Evolutionary conservation across 2,888 invertebrate species (phyloP).

Genomic region (Netelia melanura): DNA sequence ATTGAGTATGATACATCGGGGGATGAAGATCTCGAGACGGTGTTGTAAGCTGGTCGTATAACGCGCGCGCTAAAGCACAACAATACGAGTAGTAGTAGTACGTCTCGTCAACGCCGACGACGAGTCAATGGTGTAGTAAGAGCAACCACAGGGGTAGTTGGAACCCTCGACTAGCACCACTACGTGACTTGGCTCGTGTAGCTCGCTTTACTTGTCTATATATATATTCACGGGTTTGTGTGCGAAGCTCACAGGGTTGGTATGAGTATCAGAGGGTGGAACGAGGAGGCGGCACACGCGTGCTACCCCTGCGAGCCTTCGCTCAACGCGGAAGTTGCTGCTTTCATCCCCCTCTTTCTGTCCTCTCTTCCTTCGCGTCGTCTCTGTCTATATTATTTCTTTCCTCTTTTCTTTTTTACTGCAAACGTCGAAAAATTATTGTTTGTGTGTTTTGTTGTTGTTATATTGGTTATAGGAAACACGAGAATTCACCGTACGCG

Average conservation of each 20-base stretch:
- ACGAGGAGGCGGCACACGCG: conserved; percentile 47
- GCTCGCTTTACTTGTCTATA: neutral
- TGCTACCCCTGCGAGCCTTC: conserved; percentile 49
- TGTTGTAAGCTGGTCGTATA: neutral
- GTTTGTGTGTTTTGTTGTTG: neutral
- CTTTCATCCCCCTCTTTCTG: conserved; percentile 22
- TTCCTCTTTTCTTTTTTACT: conserved; percentile 9
- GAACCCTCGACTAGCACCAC: conserved; percentile 44
- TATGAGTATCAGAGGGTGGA: conserved; percentile 33
- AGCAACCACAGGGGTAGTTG: conserved; percentile 63
- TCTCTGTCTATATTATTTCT: neutral
- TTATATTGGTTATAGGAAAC: conserved; percentile 5
- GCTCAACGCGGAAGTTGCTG: conserved; percentile 51
- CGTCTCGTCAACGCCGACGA: conserved; percentile 63
- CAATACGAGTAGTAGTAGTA: conserved; percentile 39
- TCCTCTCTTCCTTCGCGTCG: neutral
- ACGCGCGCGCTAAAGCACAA: conserved; percentile 52
- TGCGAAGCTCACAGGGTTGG: conserved; percentile 1
- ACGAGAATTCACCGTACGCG: conserved; percentile 27
- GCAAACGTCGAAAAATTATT: neutral
- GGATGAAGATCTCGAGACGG: neutral
- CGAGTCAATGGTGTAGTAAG: conserved; percentile 68
- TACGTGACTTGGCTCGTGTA: conserved; percentile 29
- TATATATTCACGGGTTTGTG: neutral
- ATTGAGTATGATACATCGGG: neutral